phyloP scores from a whole-genome alignment of 2,888 invertebrate genomes.

The Sesamia inferens region DNA sequence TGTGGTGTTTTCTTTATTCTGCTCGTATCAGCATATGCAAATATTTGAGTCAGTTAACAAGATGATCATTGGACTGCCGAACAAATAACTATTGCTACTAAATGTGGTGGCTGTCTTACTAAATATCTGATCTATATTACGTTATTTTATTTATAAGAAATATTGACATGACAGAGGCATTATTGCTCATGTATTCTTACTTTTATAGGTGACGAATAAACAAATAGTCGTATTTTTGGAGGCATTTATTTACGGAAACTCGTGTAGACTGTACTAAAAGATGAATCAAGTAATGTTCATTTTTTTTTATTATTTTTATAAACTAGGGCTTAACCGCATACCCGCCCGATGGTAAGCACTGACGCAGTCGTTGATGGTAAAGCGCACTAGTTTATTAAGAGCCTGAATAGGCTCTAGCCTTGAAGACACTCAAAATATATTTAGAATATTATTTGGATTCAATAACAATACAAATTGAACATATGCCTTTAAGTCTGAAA shows the following conservation, averaged over 20 bases:
- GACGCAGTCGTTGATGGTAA: no score
- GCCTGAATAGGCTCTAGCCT: no score
- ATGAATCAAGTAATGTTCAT: no score
- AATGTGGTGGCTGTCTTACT: not conserved
- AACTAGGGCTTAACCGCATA: no score
- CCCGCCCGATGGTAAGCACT: no score
- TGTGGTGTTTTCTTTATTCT: not conserved
- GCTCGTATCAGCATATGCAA: not conserved
- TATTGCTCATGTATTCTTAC: not conserved
- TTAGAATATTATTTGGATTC: no score
- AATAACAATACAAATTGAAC: not conserved
- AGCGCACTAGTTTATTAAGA: no score
- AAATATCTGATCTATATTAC: not conserved
- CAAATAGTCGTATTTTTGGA: not conserved
- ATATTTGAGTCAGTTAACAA: not conserved
- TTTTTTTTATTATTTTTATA: no score
- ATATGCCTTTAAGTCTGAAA: not conserved
- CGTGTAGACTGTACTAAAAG: not conserved
- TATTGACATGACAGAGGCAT: not conserved
- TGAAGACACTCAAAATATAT: no score
- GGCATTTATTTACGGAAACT: not conserved
- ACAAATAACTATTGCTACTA: not conserved
- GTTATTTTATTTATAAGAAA: not conserved
- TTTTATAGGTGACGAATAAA: not conserved
- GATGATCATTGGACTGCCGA: not conserved